These are phyloP conservation scores for Gibbula magus DNA, from an alignment of 2,888 invertebrate genomes.

Conservation along the genomic window DNA sequence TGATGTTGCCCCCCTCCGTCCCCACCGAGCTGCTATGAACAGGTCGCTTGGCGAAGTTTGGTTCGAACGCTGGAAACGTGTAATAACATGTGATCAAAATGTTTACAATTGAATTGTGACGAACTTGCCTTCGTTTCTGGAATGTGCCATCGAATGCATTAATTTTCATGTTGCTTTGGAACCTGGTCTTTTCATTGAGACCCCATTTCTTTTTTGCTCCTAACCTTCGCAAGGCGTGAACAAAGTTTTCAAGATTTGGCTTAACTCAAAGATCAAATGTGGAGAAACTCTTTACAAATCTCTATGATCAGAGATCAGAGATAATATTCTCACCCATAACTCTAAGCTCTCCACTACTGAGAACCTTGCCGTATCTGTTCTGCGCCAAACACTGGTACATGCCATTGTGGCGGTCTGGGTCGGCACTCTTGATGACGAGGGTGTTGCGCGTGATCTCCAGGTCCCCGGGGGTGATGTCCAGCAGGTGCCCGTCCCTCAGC, in stretches of 20 bases:
- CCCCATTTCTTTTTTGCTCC: too few species aligned
- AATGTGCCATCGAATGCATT: too few species aligned
- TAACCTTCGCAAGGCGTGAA: too few species aligned
- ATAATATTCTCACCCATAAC: constrained; percentile 82
- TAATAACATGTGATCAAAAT: too few species aligned
- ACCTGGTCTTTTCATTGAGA: too few species aligned
- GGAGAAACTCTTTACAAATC: too few species aligned
- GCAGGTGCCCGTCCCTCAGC: constrained; percentile 58
- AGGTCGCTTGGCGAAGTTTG: constrained; percentile 92
- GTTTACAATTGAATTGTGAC: too few species aligned
- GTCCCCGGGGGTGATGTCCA: constrained; percentile 34
- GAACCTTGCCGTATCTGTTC: constrained; percentile 84
- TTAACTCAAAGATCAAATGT: too few species aligned
- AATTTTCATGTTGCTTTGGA: too few species aligned
- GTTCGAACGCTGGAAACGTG: constrained; percentile 78
- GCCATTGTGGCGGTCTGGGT: constrained; percentile 83
- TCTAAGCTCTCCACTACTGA: constrained; percentile 91
- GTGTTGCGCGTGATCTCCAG: constrained; percentile 49
- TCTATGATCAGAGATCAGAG: too few species aligned
- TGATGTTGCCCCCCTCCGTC: constrained; percentile 93
- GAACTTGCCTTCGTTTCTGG: too few species aligned
- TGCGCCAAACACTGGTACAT: constrained; percentile 95
- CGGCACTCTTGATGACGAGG: constrained; percentile 52
- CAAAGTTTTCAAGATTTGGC: too few species aligned
- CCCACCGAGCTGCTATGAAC: constrained; percentile 93